Conservation (phyloP, 2,797 vertebrate species). For the Molossus alvarezi region DNA sequence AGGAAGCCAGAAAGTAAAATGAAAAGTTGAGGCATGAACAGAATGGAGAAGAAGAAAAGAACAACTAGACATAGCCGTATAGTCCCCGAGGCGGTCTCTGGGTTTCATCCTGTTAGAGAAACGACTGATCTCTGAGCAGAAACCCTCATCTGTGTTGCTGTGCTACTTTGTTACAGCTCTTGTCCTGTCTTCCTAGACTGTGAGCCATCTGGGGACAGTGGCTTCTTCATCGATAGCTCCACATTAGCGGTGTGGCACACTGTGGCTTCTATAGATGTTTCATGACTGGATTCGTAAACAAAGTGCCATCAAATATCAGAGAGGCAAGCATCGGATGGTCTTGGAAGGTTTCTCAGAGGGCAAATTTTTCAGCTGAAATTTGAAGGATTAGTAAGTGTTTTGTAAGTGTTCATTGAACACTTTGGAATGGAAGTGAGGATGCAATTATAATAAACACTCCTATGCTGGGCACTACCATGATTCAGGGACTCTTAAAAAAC, state of each 20-base stretch:
- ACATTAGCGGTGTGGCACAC: accelerated
- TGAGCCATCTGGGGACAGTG: not conserved
- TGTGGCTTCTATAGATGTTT: not conserved
- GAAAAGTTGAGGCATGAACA: not conserved
- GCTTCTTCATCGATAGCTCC: not conserved
- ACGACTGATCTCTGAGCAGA: not conserved
- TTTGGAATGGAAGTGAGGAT: not conserved
- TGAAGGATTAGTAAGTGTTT: not conserved
- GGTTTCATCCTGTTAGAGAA: not conserved
- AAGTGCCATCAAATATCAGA: not conserved
- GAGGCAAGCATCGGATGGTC: too few relatives aligned
- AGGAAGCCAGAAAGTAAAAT: not conserved
- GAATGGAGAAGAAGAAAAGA: not conserved
- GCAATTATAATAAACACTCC: not conserved
- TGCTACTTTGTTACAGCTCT: accelerated
- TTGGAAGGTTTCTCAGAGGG: not conserved
- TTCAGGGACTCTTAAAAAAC: not conserved
- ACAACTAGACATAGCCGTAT: not conserved
- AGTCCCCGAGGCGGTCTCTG: not conserved
- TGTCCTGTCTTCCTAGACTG: not conserved
- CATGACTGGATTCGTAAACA: not conserved
- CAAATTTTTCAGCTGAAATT: not conserved
- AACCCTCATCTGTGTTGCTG: not conserved
- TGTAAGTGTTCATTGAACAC: not conserved
- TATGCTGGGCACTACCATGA: not conserved